Percentiles rank a stretch among this genome's conserved stretches.
These are phyloP conservation scores for Leucopsar rothschildi DNA, from an alignment of 2,113 vertebrate genomes.

Conservation along the genomic window DNA sequence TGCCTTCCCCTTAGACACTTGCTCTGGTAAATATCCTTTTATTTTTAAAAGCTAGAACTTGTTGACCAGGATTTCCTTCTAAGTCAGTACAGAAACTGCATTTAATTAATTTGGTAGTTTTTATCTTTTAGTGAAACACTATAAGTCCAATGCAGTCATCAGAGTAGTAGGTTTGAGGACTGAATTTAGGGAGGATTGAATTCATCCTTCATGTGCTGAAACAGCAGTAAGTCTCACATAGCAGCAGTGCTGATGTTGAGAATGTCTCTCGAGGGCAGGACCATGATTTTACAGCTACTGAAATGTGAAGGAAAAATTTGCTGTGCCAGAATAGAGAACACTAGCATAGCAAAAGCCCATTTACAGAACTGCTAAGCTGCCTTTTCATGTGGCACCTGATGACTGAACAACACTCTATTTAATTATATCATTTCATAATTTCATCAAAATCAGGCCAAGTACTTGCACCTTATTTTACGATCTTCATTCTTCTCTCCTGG, in stretches of 20 bases:
- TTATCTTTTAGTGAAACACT: not conserved
- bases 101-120: not conserved
- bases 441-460: not conserved
- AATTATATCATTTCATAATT: not conserved
- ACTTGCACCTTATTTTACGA: not conserved
- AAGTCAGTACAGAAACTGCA: not conserved
- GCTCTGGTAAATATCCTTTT: not conserved
- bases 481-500: not conserved
- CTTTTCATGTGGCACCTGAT: not conserved
- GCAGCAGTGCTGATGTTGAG: not conserved
- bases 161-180: not conserved
- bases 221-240: constrained; percentile 2
- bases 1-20: not conserved
- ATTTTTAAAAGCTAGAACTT: not conserved
- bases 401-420: not conserved
- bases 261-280: not conserved
- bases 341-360: not conserved
- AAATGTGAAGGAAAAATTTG: not conserved
- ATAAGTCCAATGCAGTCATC: not conserved
- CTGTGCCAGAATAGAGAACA: not conserved
- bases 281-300: not conserved
- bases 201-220: constrained; percentile 22
- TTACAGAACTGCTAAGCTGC: not conserved
- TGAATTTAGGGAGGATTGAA: not conserved
- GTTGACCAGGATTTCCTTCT: not conserved